These are phyloP conservation scores for Phalacrocorax brasilianus DNA, from an alignment of 2,113 vertebrate genomes.

Conservation along the genomic window DNA sequence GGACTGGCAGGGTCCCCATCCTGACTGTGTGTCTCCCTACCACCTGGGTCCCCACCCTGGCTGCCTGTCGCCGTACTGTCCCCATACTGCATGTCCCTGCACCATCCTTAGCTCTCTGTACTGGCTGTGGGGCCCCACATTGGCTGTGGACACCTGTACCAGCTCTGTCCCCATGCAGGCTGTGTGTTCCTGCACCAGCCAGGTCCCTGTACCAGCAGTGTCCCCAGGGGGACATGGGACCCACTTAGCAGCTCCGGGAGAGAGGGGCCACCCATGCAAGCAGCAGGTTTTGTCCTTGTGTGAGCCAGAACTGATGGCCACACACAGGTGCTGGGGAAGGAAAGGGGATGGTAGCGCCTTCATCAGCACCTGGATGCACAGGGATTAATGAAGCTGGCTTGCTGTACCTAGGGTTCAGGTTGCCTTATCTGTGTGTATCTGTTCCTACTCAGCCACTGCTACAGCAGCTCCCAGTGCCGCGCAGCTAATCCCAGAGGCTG, in stretches of 20 bases:
- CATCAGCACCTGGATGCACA: neutral
- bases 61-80: neutral
- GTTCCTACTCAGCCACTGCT: constrained; percentile 3
- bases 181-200: neutral
- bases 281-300: fast-evolving
- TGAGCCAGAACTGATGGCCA: neutral
- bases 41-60: neutral
- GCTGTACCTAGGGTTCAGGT: neutral
- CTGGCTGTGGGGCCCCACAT: neutral
- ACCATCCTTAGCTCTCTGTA: neutral
- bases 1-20: neutral
- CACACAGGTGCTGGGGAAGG: neutral
- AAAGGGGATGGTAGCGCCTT: neutral
- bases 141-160: neutral
- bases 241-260: neutral
- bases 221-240: neutral
- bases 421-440: constrained; percentile 42
- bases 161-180: neutral
- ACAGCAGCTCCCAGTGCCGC: neutral
- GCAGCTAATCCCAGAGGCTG: constrained; percentile 40
- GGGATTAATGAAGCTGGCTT: constrained; percentile 19
- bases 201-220: neutral
- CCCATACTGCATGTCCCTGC: neutral
- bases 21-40: neutral
- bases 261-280: neutral